phyloP scores from a whole-genome alignment of 2,797 vertebrate species.

The Crotalus adamanteus region DNA sequence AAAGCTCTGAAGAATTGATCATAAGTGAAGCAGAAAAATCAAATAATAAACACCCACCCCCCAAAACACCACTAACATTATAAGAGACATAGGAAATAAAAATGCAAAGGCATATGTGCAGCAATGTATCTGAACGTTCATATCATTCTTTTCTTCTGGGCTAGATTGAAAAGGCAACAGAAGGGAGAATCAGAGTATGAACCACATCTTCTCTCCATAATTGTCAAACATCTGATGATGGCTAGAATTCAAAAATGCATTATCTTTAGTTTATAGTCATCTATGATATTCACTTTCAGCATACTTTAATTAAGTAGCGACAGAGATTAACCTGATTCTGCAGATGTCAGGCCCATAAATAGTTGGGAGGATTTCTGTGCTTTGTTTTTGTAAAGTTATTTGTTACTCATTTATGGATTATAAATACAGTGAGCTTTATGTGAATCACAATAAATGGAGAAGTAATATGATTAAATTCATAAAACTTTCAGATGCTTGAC shows the following conservation, averaged over 20 bases:
- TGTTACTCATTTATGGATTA: slow-evolving; percentile 18
- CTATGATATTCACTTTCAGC: accelerated
- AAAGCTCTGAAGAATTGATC: not conserved
- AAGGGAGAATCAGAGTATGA: not conserved
- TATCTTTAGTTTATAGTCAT: not conserved
- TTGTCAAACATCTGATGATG: not conserved
- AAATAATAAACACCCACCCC: not conserved
- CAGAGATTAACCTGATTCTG: slow-evolving; percentile 17
- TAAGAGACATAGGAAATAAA: not conserved
- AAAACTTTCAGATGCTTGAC: not conserved
- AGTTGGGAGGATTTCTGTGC: slow-evolving; percentile 17
- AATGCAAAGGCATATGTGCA: not conserved
- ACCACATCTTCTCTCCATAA: not conserved
- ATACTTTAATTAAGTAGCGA: not conserved
- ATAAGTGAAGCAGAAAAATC: not conserved
- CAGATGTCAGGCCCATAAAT: slow-evolving; percentile 16
- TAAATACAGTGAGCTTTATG: not conserved
- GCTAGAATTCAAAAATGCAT: not conserved
- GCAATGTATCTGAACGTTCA: not conserved
- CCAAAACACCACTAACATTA: accelerated
- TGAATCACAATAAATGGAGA: accelerated
- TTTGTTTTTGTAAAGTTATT: slow-evolving; percentile 23
- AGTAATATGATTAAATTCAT: not conserved
- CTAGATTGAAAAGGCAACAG: not conserved
- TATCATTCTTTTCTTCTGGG: not conserved